A percentile compares a stretch with the other conserved stretches of the same genome.
Evolutionary conservation across 2,113 vertebrate genomes (phyloP).

Genomic region (Tursiops truncatus): DNA sequence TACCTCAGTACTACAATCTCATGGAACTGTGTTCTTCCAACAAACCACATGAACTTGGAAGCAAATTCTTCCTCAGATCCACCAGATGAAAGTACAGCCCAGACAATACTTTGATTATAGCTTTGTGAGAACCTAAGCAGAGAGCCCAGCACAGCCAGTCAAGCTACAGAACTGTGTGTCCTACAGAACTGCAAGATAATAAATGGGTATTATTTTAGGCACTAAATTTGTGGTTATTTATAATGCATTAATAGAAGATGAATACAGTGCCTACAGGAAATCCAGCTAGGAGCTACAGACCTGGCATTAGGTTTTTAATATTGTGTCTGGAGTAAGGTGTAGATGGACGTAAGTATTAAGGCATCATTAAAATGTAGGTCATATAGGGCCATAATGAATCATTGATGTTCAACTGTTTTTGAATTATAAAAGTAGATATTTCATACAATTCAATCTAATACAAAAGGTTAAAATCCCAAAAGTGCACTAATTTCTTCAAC

Average conservation of each 20-base stretch:
- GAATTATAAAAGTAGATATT: background rate
- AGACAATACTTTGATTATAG: background rate
- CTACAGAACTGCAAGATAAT: background rate
- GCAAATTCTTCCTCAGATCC: background rate
- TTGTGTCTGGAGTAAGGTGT: background rate
- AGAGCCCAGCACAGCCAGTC: background rate
- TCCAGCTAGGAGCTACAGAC: background rate
- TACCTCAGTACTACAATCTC: accelerated
- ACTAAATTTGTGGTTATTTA: background rate
- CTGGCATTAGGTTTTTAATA: background rate
- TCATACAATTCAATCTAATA: background rate
- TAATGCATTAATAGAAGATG: background rate
- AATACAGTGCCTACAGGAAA: background rate
- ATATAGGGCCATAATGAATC: background rate
- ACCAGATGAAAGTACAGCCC: background rate
- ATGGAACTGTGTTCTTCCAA: background rate
- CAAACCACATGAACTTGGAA: background rate
- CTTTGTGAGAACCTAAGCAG: background rate
- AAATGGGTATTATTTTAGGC: background rate
- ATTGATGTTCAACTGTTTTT: background rate
- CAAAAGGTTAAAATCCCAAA: background rate
- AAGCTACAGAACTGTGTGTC: background rate
- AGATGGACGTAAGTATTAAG: background rate
- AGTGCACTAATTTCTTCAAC: accelerated
- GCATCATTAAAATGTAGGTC: background rate